Conservation (phyloP, 2,113 vertebrate species). For the Salminus brasiliensis region DNA sequence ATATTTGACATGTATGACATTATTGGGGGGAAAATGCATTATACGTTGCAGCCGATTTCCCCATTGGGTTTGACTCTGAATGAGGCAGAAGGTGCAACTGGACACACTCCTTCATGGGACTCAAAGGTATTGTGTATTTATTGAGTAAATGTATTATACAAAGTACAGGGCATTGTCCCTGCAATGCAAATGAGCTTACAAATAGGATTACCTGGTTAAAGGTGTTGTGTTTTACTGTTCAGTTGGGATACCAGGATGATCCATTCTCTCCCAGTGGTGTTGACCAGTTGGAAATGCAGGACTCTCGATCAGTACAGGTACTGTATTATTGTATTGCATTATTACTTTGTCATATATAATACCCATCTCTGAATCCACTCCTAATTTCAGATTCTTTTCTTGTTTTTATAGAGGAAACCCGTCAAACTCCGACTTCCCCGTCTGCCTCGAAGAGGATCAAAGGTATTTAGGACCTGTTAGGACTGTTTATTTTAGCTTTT, state of each 20-base stretch:
- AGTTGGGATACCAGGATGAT: background rate
- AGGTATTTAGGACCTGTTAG: conserved; percentile 28
- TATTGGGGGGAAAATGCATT: no score
- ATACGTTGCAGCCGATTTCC: background rate
- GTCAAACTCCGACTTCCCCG: conserved; percentile 7
- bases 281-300: conserved; percentile 4
- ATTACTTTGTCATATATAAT: background rate
- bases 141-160: background rate
- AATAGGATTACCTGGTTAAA: no score
- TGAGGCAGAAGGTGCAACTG: background rate
- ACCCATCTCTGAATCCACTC: background rate
- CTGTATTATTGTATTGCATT: no score
- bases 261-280: background rate
- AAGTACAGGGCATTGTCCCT: no score
- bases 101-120: background rate
- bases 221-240: background rate
- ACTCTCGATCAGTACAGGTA: conserved; percentile 28
- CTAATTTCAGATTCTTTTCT: background rate
- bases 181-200: no score
- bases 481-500: background rate
- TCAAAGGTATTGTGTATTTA: background rate
- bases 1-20: background rate
- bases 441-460: conserved; percentile 15
- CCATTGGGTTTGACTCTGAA: background rate
- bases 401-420: conserved; percentile 32